phyloP scores from a whole-genome alignment of 2,113 vertebrate genomes.

The Lamprotornis superbus region DNA sequence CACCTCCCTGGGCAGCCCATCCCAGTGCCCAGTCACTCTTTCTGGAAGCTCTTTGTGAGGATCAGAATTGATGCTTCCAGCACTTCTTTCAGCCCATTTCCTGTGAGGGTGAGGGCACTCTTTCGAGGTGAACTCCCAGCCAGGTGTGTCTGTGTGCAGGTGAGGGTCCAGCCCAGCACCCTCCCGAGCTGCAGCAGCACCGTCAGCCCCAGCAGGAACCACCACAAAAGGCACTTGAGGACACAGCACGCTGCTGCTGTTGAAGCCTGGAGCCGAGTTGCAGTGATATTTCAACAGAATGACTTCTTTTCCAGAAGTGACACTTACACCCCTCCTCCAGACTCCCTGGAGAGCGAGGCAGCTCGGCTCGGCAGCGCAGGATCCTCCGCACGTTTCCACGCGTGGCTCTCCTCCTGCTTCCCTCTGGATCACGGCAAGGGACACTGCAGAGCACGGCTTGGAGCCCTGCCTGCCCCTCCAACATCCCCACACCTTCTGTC shows the following conservation, averaged over 20 bases:
- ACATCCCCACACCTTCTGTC: background rate
- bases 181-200: background rate
- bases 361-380: background rate
- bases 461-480: background rate
- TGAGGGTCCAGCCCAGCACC: background rate
- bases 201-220: background rate
- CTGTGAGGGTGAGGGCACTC: background rate
- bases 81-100: background rate
- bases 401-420: background rate
- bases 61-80: background rate
- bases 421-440: background rate
- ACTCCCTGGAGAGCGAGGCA: background rate
- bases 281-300: conserved; percentile 17
- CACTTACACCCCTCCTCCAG: background rate
- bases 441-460: background rate
- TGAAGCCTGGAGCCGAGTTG: background rate
- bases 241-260: background rate
- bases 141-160: background rate
- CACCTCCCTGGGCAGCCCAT: background rate
- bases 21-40: background rate
- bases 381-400: background rate
- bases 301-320: conserved; percentile 6
- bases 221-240: conserved; percentile 8
- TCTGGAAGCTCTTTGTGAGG: too few relatives aligned
- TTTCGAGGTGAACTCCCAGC: background rate